A percentile compares a stretch with the other conserved stretches of the same genome.
Conservation (phyloP, 2,888 invertebrate genomes). For the Flexamia atlantica region DNA sequence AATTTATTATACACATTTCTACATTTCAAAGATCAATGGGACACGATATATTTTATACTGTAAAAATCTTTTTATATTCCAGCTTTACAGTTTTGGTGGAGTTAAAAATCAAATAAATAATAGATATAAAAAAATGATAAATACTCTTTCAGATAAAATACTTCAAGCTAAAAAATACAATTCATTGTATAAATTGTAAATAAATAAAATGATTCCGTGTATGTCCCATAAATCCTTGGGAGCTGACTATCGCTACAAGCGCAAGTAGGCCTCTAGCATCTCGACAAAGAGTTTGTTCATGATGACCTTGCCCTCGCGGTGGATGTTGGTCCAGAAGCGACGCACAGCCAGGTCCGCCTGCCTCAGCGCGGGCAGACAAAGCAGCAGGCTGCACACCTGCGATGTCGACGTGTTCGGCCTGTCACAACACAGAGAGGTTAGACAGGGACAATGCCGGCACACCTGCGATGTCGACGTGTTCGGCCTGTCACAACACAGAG, state of each 20-base stretch:
- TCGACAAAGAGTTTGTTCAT: slow-evolving; percentile 98
- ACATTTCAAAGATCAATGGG: slow-evolving; percentile 36
- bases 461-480: too few species aligned
- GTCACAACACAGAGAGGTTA: neutral
- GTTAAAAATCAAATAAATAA: neutral
- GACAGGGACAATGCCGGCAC: too few species aligned
- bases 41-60: neutral
- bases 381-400: slow-evolving; percentile 91
- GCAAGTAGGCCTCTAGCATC: slow-evolving; percentile 90
- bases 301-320: slow-evolving; percentile 91
- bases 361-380: slow-evolving; percentile 91
- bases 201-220: neutral
- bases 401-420: slow-evolving; percentile 70
- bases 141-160: neutral
- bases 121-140: slow-evolving; percentile 18
- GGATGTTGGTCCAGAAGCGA: slow-evolving; percentile 93
- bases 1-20: slow-evolving; percentile 58
- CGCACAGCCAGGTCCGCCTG: slow-evolving; percentile 94
- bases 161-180: slow-evolving; percentile 1
- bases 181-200: neutral
- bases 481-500: too few species aligned
- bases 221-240: slow-evolving; percentile 15
- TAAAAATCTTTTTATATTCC: neutral
- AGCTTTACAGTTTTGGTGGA: neutral
- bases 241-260: slow-evolving; percentile 63